Percentiles rank a stretch among this genome's conserved stretches.
These are phyloP conservation scores for Bombus difficillimus DNA, from an alignment of 1,140 invertebrate genomes.

Conservation along the genomic window DNA sequence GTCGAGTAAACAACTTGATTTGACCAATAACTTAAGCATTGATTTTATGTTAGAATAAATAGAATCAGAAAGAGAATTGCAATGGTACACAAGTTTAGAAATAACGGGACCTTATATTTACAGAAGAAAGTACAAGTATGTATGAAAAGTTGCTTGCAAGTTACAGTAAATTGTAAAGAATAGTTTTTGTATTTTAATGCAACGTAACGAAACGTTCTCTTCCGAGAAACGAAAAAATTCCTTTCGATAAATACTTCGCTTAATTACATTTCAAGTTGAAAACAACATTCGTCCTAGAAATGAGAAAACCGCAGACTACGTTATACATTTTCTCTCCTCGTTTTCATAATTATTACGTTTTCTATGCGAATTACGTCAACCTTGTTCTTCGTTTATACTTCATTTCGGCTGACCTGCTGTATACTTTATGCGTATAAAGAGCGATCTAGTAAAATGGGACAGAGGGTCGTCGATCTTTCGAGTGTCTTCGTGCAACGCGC, in stretches of 20 bases:
- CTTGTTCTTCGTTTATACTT: neutral
- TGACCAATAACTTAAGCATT: too few species aligned
- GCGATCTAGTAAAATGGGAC: conserved; percentile 56
- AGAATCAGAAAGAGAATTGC: neutral
- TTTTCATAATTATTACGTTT: neutral
- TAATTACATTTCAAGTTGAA: neutral
- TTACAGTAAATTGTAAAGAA: neutral
- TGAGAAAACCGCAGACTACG: neutral
- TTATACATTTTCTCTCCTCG: neutral
- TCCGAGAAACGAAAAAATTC: neutral
- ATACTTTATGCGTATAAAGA: conserved; percentile 50
- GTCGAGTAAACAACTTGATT: too few species aligned
- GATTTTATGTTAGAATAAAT: too few species aligned
- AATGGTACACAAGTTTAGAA: neutral
- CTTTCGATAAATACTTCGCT: neutral
- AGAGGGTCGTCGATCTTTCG: conserved; percentile 56
- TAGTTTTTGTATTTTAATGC: neutral
- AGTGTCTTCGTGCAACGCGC: conserved; percentile 41
- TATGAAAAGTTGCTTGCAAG: neutral
- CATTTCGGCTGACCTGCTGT: conserved; percentile 47
- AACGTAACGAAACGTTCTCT: neutral
- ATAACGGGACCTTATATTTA: conserved; percentile 15
- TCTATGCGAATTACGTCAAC: neutral
- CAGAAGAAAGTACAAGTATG: conserved; percentile 22
- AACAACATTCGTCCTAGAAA: neutral